phyloP scores from a whole-genome alignment of 2,113 vertebrate species.

The human (Homo sapiens) region GRCh38 chr7:29851001-29851500 shows the following conservation, averaged over 20 bases:
- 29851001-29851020: too few relatives aligned
- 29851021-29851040: neutral
- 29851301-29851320: neutral
- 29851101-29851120: neutral
- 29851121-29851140: fast-evolving
- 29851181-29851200: neutral
- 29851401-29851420: neutral
- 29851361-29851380: neutral
- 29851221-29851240: neutral
- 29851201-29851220: too few relatives aligned
- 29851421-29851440: neutral
- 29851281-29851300: neutral
- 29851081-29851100: neutral
- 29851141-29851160: neutral
- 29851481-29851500: neutral
- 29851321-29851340: neutral
- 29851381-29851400: neutral
- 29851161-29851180: neutral
- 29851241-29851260: neutral
- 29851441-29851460: neutral
- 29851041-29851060: fast-evolving
- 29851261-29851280: neutral
- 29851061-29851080: neutral
- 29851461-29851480: neutral
- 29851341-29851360: neutral